Evolutionary conservation across 2,888 invertebrate genomes (phyloP).

Genomic region (Thera britannica): DNA sequence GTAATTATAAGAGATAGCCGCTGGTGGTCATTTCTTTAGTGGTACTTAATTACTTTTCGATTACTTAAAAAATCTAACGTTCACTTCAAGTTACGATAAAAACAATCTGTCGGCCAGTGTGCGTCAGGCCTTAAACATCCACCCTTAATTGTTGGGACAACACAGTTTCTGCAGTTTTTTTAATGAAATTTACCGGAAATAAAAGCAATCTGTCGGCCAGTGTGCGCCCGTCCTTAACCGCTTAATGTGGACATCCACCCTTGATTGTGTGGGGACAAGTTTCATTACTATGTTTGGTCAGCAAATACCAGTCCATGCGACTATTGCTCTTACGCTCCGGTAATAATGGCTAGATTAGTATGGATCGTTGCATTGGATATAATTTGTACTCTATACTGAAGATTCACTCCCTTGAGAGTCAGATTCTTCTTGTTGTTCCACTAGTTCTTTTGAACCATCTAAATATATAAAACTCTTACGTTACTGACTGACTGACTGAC

Average conservation of each 20-base stretch:
- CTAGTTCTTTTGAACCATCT: no score
- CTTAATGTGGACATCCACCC: conserved; percentile 54
- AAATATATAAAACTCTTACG: no score
- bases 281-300: conserved; percentile 68
- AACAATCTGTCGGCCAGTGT: conserved; percentile 13
- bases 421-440: no score
- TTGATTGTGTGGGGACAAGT: conserved; percentile 62
- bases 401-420: conserved; percentile 7
- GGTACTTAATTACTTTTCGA: no score
- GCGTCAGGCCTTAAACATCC: conserved; percentile 46
- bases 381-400: conserved; percentile 2
- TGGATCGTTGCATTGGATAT: conserved; percentile 2
- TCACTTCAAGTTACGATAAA: neutral
- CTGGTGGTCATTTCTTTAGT: no score
- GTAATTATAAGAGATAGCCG: no score
- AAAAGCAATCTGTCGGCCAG: conserved; percentile 14
- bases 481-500: no score
- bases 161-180: no score
- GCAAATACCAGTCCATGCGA: conserved; percentile 41
- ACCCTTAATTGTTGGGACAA: conserved; percentile 59
- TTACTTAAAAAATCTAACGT: no score
- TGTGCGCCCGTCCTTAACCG: conserved; percentile 43
- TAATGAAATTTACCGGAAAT: neutral
- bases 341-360: conserved; percentile 25
- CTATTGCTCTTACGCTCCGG: conserved; percentile 17